Conservation (phyloP, 1,140 invertebrate species). For the Planococcus citri region DNA sequence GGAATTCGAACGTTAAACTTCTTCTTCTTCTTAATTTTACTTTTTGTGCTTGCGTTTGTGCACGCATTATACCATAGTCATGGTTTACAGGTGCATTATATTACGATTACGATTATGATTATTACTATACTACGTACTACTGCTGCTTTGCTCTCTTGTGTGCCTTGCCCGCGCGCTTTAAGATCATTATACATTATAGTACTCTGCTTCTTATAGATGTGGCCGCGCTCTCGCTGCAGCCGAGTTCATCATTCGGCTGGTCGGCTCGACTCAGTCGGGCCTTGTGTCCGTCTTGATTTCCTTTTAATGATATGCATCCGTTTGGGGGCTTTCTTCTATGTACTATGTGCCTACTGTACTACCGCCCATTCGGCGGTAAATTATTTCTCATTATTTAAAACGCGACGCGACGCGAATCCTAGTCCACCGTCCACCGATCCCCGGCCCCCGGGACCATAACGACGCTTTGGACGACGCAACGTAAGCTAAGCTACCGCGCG, state of each 20-base stretch:
- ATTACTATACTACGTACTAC: too few relatives aligned
- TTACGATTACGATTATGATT: conserved; percentile 20
- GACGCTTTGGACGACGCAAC: too few relatives aligned
- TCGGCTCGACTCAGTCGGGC: too few relatives aligned
- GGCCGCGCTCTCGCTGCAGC: not conserved
- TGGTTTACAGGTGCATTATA: conserved; percentile 20
- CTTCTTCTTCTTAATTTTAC: conserved; percentile 10
- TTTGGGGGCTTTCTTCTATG: not conserved
- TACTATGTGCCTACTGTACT: not conserved
- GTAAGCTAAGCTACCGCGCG: conserved; percentile 12
- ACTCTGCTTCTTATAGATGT: conserved; percentile 16
- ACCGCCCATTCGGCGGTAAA: conserved; percentile 1
- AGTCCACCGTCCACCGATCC: too few relatives aligned
- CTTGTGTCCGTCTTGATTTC: conserved; percentile 18
- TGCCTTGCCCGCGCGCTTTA: too few relatives aligned
- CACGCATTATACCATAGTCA: conserved; percentile 20
- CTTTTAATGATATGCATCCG: conserved; percentile 20
- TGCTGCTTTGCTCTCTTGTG: not conserved
- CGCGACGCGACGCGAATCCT: conserved; percentile 8
- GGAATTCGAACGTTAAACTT: conserved; percentile 14
- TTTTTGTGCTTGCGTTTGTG: conserved; percentile 15
- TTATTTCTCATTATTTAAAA: conserved; percentile 17
- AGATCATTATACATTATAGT: conserved; percentile 19
- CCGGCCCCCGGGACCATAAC: too few relatives aligned
- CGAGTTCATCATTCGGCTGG: conserved; percentile 18